These are phyloP conservation scores for Rhinopomastus cyanomelas DNA, from an alignment of 2,113 vertebrate genomes.

Conservation along the genomic window DNA sequence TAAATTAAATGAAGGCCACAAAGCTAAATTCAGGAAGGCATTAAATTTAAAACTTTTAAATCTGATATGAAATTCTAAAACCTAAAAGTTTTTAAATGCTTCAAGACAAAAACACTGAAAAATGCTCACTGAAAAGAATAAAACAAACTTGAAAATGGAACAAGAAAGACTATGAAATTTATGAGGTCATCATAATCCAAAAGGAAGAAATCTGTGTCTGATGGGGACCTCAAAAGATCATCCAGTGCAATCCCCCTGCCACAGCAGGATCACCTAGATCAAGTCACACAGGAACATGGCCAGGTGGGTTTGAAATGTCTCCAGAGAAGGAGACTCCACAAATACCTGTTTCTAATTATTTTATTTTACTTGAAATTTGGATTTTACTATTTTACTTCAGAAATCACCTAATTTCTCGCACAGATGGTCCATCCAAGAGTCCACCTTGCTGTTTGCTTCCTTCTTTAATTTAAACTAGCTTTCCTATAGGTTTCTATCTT, in stretches of 20 bases:
- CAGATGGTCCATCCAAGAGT: not conserved
- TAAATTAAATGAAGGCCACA: not conserved
- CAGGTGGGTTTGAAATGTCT: too few species aligned
- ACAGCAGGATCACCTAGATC: too few species aligned
- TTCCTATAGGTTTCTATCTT: not conserved
- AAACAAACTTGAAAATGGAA: not conserved
- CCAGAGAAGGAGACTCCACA: too few species aligned
- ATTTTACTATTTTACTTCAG: too few species aligned
- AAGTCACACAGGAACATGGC: too few species aligned
- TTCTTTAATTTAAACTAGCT: not conserved
- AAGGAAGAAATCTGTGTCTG: not conserved
- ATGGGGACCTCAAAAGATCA: too few species aligned
- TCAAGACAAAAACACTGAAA: not conserved
- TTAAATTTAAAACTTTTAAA: not conserved
- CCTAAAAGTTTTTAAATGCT: not conserved
- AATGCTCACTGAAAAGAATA: too few species aligned
- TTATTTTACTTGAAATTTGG: not conserved
- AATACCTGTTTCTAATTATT: not conserved
- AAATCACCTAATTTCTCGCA: not conserved
- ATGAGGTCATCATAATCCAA: not conserved
- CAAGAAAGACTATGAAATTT: not conserved
- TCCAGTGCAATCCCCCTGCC: too few species aligned
- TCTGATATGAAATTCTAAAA: not conserved
- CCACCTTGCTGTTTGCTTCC: not conserved
- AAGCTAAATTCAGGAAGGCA: not conserved